Evolutionary conservation across 2,888 invertebrate species (phyloP), one percentile per base, ranked within the genome.

Genomic region (Drosophila nr. fundita): DNA sequence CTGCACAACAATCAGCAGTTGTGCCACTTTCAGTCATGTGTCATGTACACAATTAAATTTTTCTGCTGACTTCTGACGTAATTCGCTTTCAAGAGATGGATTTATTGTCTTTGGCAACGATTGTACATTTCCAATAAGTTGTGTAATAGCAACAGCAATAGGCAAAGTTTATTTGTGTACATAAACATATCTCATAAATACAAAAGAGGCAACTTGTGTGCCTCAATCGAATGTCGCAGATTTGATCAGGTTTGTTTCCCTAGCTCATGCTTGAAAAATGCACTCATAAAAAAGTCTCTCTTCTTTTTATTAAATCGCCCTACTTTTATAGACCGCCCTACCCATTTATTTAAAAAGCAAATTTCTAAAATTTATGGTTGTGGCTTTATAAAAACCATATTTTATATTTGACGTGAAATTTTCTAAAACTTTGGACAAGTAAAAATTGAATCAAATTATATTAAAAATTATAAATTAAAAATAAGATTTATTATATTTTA

Each of bases 31-130:
- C 34, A 54, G 45, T 54, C 69, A 59, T 49, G 50, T 61, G 65
- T 53, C 71, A 75, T 10, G 10, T 21, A n/a, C 1, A 11, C 10
- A 40, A 78, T 78, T 78, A 78, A 71, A 75, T 68, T 49, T 61
- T 45, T 21, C 29, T 38, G 52, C 36, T 55, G 73, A 40, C 29
- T 38, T 49, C 36, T 55, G 73, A 40, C 74, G 53, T 42, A 65
- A 67, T 71, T 78, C 45, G 71, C 57, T 75, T 75, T 52, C 61
- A 38, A 68, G 13, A 24, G 24, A 52, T 63, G 69, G 32, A 45
- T 45, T 60, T 38, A 38, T 67, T 66, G 18, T 62, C 18, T 24
- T 32, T 61, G n/a, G 48, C 18, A 32, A 52, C 18, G 18, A 42
- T 48, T 18, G 36, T n/a, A 45, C n/a, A 21, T 13, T 40, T 52